A percentile compares a stretch with the other conserved stretches of the same genome.
Conservation (phyloP, 2,113 vertebrate species). For the Scopus umbretta region DNA sequence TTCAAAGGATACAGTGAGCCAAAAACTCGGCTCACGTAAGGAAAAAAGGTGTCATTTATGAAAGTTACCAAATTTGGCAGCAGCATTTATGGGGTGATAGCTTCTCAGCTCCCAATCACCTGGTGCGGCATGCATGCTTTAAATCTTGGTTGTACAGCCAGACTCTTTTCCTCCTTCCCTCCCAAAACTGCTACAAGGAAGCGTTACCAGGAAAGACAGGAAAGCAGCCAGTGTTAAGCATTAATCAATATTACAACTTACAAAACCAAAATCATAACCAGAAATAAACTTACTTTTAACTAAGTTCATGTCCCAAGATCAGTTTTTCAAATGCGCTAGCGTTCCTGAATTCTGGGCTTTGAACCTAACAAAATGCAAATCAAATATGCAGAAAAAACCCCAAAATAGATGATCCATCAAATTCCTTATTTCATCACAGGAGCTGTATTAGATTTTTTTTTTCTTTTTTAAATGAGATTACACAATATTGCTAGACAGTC, state of each 20-base stretch:
- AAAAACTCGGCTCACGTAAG: background rate
- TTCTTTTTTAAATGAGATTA: background rate
- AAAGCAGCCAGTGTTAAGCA: background rate
- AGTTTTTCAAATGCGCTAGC: background rate
- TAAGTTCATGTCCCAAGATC: background rate
- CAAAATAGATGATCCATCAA: background rate
- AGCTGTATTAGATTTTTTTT: background rate
- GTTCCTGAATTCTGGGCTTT: background rate
- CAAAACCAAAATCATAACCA: background rate
- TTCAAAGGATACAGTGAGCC: background rate
- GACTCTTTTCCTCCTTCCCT: background rate
- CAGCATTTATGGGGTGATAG: background rate
- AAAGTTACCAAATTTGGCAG: background rate
- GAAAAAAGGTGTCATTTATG: background rate
- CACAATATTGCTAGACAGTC: background rate
- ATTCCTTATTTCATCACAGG: background rate
- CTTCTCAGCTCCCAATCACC: background rate
- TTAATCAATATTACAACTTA: background rate
- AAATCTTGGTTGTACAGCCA: background rate
- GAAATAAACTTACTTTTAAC: background rate
- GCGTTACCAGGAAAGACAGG: background rate
- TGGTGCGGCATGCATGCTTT: background rate
- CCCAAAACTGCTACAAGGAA: background rate
- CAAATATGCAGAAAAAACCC: background rate
- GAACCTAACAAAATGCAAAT: background rate